Evolutionary conservation across 2,797 vertebrate species (phyloP).

Genomic region (Poecilia wingei): DNA sequence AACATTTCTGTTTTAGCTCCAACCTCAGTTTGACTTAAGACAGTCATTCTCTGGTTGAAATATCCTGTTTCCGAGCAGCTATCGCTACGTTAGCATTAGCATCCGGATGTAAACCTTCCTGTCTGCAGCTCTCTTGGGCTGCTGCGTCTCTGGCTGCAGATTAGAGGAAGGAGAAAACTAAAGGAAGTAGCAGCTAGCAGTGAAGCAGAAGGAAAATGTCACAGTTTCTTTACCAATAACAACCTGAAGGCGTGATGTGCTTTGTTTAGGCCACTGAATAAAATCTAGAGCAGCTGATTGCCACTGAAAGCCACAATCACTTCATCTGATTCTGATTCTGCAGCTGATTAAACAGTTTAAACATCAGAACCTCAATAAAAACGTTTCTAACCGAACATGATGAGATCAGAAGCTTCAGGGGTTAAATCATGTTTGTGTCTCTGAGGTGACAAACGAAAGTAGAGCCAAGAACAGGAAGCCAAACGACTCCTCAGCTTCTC

Average conservation of each 20-base stretch:
- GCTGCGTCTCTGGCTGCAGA: background rate
- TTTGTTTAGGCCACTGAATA: background rate
- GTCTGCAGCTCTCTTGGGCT: background rate
- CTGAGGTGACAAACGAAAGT: background rate
- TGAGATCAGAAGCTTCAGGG: background rate
- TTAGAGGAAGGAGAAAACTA: background rate
- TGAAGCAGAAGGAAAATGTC: background rate
- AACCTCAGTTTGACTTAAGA: too few species aligned
- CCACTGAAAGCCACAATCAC: background rate
- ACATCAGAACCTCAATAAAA: background rate
- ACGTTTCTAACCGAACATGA: background rate
- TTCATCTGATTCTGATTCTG: background rate
- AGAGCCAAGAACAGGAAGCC: background rate
- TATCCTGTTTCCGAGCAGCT: too few species aligned
- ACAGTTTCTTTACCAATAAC: background rate
- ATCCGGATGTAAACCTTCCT: background rate
- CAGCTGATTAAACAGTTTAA: background rate
- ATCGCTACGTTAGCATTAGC: background rate
- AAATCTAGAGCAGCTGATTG: background rate
- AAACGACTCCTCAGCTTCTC: background rate
- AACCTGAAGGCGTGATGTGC: background rate
- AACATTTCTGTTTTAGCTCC: too few species aligned
- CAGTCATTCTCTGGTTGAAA: background rate
- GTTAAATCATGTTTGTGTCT: background rate
- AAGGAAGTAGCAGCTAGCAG: background rate